Base-by-base conservation (phyloP, 2,113 vertebrate species). In the Steatornis caripensis region DNA sequence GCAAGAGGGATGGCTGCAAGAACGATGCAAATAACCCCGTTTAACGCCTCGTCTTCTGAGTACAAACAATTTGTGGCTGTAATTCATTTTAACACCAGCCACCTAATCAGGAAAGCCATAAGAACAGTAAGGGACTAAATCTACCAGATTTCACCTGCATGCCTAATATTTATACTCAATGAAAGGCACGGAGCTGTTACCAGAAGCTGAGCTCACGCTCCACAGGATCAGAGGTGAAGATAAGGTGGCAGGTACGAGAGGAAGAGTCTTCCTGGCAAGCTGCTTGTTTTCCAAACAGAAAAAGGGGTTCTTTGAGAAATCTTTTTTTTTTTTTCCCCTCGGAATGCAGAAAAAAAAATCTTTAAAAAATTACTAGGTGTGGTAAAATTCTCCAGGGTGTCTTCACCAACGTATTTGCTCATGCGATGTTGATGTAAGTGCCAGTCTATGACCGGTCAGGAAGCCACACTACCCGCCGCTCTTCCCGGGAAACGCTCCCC, bases 1-100 rank as follows among this genome's bases (percentile, higher is more conserved):
- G 43, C 37, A 27, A 21, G 46, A 51, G 43, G 20, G 32, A 26
- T 0, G 26, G 36, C 60, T 53, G 65, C 18, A 5, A 16, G n/a
- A 32, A 5, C 22, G 17, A 2, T 0, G 1, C 2, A 5, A 68
- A 46, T 5, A 48, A 16, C 22, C 3, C 46, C 0, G 0, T 36
- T 62, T 30, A 20, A 39, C 6, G 18, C 7, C 37, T 41, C 34
- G 36, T 24, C 5, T 43, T 46, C 68, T 10, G 49, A 49, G 45
- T 27, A 32, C 23, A 41, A 43, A 12, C 4, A 20, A 11, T 2
- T 58, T 29, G 23, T 4, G 54, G 0, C 24, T 45, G 0, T 14
- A 39, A 22, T 2, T 41, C 37, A 0, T 8, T 58, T 9, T 17
- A 32, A 10, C 48, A 5, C 27, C 77, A 30, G 74, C 2, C 69